phyloP scores from a whole-genome alignment of 2,888 invertebrate genomes.

The Chrysolina oricalcia region DNA sequence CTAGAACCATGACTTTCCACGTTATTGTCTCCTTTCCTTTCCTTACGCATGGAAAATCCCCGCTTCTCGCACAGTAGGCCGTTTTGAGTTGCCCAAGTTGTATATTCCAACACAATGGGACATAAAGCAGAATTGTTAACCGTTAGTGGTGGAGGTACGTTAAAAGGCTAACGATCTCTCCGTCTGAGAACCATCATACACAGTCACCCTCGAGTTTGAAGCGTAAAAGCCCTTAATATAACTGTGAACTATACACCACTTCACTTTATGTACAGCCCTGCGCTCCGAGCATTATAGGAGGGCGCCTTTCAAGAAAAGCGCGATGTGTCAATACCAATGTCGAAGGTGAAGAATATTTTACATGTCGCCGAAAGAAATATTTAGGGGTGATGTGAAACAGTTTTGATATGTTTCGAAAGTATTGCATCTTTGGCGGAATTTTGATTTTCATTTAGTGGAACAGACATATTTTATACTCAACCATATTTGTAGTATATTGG shows the following conservation, averaged over 20 bases:
- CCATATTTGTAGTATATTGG: too few species aligned
- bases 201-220: slow-evolving; percentile 50
- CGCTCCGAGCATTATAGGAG: slow-evolving; percentile 18
- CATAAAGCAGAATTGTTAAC: slow-evolving; percentile 50
- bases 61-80: not conserved
- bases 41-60: not conserved
- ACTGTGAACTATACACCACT: slow-evolving; percentile 49
- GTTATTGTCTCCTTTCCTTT: not conserved
- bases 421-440: too few species aligned
- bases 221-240: slow-evolving; percentile 53
- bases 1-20: not conserved
- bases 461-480: too few species aligned
- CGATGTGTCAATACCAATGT: slow-evolving; percentile 36
- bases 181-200: slow-evolving; percentile 50
- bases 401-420: too few species aligned
- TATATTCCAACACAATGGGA: slow-evolving; percentile 45
- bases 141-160: slow-evolving; percentile 48
- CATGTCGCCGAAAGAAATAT: not conserved
- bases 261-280: slow-evolving; percentile 43
- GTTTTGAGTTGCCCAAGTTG: not conserved
- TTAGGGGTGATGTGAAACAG: not conserved
- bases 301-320: slow-evolving; percentile 40
- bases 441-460: too few species aligned
- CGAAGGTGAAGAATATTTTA: not conserved
- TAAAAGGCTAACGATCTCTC: slow-evolving; percentile 54